Percentiles rank a stretch among this genome's conserved stretches.
Conservation (phyloP, 2,113 vertebrate genomes). For the Caretta caretta region DNA sequence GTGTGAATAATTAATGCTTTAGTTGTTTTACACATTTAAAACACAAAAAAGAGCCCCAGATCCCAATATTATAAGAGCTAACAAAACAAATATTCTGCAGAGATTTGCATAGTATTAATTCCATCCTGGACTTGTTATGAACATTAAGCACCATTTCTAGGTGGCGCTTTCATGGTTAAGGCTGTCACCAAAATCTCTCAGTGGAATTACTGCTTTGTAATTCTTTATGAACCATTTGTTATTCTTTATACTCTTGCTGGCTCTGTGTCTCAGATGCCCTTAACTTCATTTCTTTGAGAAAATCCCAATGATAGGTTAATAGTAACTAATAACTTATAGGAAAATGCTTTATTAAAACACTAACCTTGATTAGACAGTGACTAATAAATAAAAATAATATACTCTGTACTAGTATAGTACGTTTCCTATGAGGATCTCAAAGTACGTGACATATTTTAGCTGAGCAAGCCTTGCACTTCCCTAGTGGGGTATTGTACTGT, state of each 20-base stretch:
- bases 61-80: constrained; percentile 34
- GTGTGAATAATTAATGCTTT: constrained; percentile 70
- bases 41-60: constrained; percentile 40
- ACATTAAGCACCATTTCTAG: constrained; percentile 58
- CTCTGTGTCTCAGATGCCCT: constrained; percentile 26
- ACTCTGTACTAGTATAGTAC: background rate
- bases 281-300: constrained; percentile 53
- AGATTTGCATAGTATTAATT: constrained; percentile 62
- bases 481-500: constrained; percentile 6
- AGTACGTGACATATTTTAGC: background rate
- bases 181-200: constrained; percentile 27
- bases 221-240: constrained; percentile 53
- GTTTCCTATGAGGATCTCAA: constrained; percentile 1
- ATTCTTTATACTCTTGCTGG: background rate
- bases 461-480: constrained; percentile 4
- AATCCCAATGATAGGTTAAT: constrained; percentile 20
- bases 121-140: constrained; percentile 44
- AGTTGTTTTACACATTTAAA: constrained; percentile 58
- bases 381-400: background rate
- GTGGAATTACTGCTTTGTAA: constrained; percentile 39
- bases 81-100: constrained; percentile 61
- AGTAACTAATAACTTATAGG: constrained; percentile 32
- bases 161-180: constrained; percentile 33
- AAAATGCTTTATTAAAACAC: constrained; percentile 11
- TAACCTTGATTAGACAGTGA: constrained; percentile 31